A percentile compares a stretch with the other conserved stretches of the same genome.
Evolutionary conservation across 2,888 invertebrate genomes (phyloP).

Genomic region (Lutraria lutraria): DNA sequence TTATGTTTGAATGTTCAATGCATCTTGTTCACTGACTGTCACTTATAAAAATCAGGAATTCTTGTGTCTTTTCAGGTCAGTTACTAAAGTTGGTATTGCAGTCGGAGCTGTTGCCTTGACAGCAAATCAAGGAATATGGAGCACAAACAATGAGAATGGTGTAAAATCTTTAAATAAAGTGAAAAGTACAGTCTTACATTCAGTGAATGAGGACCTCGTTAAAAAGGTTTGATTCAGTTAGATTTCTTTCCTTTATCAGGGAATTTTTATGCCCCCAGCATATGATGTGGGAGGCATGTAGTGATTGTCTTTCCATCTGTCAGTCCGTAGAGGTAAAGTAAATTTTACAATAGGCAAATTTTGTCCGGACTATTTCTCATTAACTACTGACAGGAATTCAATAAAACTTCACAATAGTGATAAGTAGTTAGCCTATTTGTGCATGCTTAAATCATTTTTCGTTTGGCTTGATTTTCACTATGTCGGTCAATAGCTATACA

Average conservation of each 20-base stretch:
- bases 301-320: background rate
- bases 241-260: background rate
- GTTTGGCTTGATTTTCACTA: too few relatives aligned
- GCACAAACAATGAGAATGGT: conserved; percentile 31
- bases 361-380: too few relatives aligned
- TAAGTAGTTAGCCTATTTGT: too few relatives aligned
- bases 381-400: too few relatives aligned
- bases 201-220: background rate
- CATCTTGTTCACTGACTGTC: too few relatives aligned
- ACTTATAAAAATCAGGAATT: background rate
- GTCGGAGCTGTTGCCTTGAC: conserved; percentile 74
- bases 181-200: background rate
- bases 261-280: background rate
- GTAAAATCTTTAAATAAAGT: conserved; percentile 41
- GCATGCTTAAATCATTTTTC: too few relatives aligned
- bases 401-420: too few relatives aligned
- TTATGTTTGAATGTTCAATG: too few relatives aligned
- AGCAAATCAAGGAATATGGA: conserved; percentile 74
- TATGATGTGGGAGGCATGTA: background rate
- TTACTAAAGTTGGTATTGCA: conserved; percentile 69
- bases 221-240: background rate
- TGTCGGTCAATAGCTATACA: too few relatives aligned
- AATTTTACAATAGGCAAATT: too few relatives aligned
- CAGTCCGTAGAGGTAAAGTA: too few relatives aligned
- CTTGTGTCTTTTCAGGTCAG: conserved; percentile 59